phyloP scores from a whole-genome alignment of 2,113 vertebrate genomes.

The Microtus montanus region DNA sequence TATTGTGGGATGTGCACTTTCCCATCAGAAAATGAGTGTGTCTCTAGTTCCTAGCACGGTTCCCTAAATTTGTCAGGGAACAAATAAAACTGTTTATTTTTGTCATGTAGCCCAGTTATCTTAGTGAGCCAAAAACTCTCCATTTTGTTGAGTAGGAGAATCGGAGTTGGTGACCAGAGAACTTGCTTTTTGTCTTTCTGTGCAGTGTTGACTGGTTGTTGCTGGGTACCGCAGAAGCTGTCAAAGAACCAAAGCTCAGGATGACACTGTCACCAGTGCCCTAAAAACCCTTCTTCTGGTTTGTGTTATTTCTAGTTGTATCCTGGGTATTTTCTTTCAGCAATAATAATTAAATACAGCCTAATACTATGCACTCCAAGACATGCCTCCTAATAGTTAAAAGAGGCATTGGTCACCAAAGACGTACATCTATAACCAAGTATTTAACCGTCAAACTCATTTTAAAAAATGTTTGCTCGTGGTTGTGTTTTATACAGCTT shows the following conservation, averaged over 20 bases:
- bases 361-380: not conserved
- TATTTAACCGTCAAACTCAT: not conserved
- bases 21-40: not conserved
- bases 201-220: too few relatives aligned
- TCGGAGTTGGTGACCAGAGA: not conserved
- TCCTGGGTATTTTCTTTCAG: not conserved
- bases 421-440: not conserved
- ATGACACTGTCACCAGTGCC: not conserved
- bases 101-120: not conserved
- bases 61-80: not conserved
- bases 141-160: too few relatives aligned
- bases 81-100: not conserved
- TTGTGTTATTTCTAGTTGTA: not conserved
- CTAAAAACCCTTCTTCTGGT: not conserved
- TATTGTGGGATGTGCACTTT: not conserved
- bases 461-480: not conserved
- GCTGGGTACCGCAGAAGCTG: not conserved
- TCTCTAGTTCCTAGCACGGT: not conserved
- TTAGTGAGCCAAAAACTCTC: too few relatives aligned
- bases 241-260: not conserved
- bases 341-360: not conserved
- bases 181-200: not conserved
- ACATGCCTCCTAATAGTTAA: not conserved
- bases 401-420: not conserved
- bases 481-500: not conserved